A percentile compares a stretch with the other conserved stretches of the same genome.
These are phyloP conservation scores for Crax fasciolata DNA, from an alignment of 2,797 vertebrate genomes.

Conservation along the genomic window DNA sequence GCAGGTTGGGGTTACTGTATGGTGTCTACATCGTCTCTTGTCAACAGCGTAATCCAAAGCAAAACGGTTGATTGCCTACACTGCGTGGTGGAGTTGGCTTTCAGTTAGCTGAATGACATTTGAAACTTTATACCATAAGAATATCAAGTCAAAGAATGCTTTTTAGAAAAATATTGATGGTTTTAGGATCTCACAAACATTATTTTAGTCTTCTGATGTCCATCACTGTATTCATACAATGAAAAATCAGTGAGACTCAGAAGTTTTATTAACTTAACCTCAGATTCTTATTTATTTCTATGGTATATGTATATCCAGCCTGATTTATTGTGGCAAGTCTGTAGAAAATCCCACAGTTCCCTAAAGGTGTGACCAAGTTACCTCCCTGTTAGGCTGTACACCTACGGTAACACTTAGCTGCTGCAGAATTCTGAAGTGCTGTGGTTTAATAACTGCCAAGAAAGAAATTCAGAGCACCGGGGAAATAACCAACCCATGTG, in stretches of 20 bases:
- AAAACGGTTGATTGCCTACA: not conserved
- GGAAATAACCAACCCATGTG: not conserved
- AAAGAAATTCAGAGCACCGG: not conserved
- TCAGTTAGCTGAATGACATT: not conserved
- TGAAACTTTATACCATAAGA: not conserved
- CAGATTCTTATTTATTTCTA: not conserved
- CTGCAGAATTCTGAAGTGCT: not conserved
- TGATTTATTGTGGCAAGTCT: not conserved
- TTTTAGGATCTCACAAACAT: not conserved
- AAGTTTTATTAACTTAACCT: not conserved
- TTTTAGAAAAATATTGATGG: not conserved
- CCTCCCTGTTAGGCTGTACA: not conserved
- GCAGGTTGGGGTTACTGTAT: not conserved
- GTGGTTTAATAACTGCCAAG: not conserved
- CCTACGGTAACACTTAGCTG: not conserved
- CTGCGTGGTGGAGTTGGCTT: not conserved
- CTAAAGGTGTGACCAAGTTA: not conserved
- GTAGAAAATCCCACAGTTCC: not conserved
- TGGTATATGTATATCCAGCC: not conserved
- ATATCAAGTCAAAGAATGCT: not conserved
- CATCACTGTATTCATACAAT: not conserved
- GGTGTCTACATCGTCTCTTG: not conserved
- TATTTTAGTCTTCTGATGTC: not conserved
- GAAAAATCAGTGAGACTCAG: not conserved
- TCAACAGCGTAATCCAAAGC: not conserved